A percentile compares a stretch with the other conserved stretches of the same genome.
Conservation (phyloP, 2,888 invertebrate species). For the Seira sanloemensis region DNA sequence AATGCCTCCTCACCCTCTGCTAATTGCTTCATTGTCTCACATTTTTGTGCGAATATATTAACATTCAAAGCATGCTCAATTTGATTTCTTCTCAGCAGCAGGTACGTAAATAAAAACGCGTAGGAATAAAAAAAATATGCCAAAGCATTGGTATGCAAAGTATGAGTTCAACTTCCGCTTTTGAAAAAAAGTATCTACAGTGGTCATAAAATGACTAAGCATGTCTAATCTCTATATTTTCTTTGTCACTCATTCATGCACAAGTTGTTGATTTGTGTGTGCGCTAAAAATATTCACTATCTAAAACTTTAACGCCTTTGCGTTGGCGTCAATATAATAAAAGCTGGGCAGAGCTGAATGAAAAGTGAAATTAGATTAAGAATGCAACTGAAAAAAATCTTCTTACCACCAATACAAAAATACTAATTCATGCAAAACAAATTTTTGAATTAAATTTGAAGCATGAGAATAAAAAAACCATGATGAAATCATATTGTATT, state of each 20-base stretch:
- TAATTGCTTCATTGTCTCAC: conserved; percentile 41
- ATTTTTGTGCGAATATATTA: not conserved
- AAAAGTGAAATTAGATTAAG: not conserved
- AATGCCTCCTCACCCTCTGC: no score
- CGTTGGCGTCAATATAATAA: conserved; percentile 21
- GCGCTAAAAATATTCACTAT: no score
- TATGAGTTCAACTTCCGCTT: not conserved
- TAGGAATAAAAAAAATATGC: not conserved
- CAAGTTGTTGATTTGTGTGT: not conserved
- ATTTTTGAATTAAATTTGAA: not conserved
- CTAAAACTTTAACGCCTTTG: conserved; percentile 26
- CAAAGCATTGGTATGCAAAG: not conserved
- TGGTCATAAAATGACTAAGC: not conserved
- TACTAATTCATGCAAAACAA: conserved; percentile 26
- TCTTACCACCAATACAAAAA: not conserved
- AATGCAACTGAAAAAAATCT: not conserved
- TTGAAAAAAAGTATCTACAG: no score
- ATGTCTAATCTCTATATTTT: not conserved
- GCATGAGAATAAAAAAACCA: not conserved
- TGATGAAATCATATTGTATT: no score
- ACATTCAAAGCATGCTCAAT: not conserved
- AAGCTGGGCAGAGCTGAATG: not conserved
- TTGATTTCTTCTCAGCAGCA: not conserved
- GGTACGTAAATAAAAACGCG: not conserved
- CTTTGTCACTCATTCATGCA: not conserved